Evolutionary conservation across 2,888 invertebrate genomes (phyloP).

Genomic region (Alloscopus bannaensis): DNA sequence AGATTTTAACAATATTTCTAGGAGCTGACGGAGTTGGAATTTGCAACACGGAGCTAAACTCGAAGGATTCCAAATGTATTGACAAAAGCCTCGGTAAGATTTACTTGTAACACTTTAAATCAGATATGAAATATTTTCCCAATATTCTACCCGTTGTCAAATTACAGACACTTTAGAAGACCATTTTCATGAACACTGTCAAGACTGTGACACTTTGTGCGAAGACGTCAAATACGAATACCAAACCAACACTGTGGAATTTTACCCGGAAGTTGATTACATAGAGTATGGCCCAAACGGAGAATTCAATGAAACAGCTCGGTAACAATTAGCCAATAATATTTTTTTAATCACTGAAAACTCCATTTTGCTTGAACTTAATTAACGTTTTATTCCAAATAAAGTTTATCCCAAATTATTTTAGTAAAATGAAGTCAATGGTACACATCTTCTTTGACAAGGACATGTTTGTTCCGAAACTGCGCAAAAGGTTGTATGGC

Average conservation of each 20-base stretch:
- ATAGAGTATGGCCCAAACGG: not conserved
- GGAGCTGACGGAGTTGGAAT: slow-evolving; percentile 17
- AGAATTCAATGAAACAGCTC: too few species aligned
- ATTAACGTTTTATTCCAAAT: not conserved
- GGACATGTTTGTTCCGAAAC: slow-evolving; percentile 40
- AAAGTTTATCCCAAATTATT: not conserved
- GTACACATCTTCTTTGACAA: slow-evolving; percentile 49
- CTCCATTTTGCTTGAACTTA: not conserved
- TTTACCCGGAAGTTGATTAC: not conserved
- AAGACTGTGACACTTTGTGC: slow-evolving; percentile 51
- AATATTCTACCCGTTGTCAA: not conserved
- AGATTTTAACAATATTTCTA: not conserved
- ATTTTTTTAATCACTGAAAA: not conserved
- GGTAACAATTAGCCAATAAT: too few species aligned
- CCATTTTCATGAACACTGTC: slow-evolving; percentile 28
- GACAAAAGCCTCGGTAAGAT: slow-evolving; percentile 7
- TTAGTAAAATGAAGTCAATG: slow-evolving; percentile 31
- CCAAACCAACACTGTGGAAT: slow-evolving; percentile 42
- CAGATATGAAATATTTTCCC: not conserved
- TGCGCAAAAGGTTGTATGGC: slow-evolving; percentile 34
- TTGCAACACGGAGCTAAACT: slow-evolving; percentile 26
- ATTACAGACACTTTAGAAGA: slow-evolving; percentile 12
- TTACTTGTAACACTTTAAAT: not conserved
- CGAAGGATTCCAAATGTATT: slow-evolving; percentile 24
- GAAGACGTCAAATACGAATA: slow-evolving; percentile 58